Evolutionary conservation across 2,113 vertebrate genomes (phyloP).

Genomic region (Myrmecobius fasciatus): DNA sequence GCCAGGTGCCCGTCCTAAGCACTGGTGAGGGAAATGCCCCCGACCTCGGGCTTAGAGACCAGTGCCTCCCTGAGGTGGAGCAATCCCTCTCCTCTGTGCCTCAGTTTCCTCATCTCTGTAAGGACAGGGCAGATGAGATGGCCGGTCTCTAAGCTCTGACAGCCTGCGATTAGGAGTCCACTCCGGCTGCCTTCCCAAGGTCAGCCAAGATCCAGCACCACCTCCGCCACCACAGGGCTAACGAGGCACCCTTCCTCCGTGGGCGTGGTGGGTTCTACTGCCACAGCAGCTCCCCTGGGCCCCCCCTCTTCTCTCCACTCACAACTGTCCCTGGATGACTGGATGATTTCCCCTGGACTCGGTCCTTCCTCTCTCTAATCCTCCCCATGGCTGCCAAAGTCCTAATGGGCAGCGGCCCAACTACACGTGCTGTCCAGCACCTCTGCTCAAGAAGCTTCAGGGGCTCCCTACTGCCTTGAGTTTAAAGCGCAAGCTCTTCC

Average conservation of each 20-base stretch:
- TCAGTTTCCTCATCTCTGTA: slow-evolving; percentile 20
- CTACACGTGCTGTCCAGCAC: background rate
- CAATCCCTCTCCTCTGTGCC: background rate
- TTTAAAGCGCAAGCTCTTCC: background rate
- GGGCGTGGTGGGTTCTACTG: too few relatives aligned
- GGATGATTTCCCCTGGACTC: background rate
- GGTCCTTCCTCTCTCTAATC: background rate
- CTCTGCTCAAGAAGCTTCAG: background rate
- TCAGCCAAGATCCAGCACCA: background rate
- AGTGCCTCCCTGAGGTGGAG: background rate
- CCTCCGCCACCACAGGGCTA: too few relatives aligned
- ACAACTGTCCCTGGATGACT: background rate
- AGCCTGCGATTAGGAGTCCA: background rate
- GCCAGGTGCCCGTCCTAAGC: background rate
- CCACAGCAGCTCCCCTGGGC: too few relatives aligned
- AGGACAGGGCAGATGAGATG: background rate
- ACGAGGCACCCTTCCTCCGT: background rate
- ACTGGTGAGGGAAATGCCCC: background rate
- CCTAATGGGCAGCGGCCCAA: background rate
- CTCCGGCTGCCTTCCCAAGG: too few relatives aligned
- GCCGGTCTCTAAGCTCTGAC: too few relatives aligned
- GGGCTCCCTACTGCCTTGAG: background rate
- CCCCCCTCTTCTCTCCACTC: too few relatives aligned
- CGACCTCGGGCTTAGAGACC: background rate
- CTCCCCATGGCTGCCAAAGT: background rate